Base-by-base conservation (phyloP, 2,888 invertebrate species). In the Ctena decussata region DNA sequence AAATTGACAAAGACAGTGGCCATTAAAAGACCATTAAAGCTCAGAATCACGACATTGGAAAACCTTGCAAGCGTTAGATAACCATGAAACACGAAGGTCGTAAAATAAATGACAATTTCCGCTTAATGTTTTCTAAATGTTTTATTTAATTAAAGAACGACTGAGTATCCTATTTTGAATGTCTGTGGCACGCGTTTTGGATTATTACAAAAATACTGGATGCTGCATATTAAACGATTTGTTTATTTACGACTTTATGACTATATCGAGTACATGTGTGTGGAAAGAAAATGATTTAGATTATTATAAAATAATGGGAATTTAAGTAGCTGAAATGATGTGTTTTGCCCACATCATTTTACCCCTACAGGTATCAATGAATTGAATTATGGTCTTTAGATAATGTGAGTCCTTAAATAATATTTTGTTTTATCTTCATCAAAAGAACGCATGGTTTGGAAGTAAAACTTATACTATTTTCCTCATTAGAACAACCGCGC, bases 51-150 rank as follows among this genome's bases (percentile, higher is more conserved):
- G 57, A 27, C 57, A 57, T 27, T 57, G 27, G 27, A 27, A 41
- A 57, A 57, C 57, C 57, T n/a, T 5, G 27, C 57, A 24, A 27
- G 2, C 27, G 12, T 57, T 57, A 57, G 57, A 57, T 57, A 57
- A 27, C 79, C 86, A 84, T 84, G 86, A 80, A 87, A 82, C 74
- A 30, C 41, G 79, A 76, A 57, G 79, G 79, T 74, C 60, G 79
- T 84, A 81, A 79, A 81, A 79, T 78, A 70, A 75, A 84, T 84
- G 82, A 72, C 79, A 76, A 82, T 84, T 87, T 87, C 86, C 86
- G 84, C 35, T 73, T 27, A 81, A 57, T 76, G 70, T 76, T 76
- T 84, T 79, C 79, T 82, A 81, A 84, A 79, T 60, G 86, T 78
- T 80, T 73, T 53, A 77, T 78, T 81, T 78, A 86, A 81, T 84